Evolutionary conservation across 2,888 invertebrate species (phyloP).

Genomic region (Aphodius granarius): DNA sequence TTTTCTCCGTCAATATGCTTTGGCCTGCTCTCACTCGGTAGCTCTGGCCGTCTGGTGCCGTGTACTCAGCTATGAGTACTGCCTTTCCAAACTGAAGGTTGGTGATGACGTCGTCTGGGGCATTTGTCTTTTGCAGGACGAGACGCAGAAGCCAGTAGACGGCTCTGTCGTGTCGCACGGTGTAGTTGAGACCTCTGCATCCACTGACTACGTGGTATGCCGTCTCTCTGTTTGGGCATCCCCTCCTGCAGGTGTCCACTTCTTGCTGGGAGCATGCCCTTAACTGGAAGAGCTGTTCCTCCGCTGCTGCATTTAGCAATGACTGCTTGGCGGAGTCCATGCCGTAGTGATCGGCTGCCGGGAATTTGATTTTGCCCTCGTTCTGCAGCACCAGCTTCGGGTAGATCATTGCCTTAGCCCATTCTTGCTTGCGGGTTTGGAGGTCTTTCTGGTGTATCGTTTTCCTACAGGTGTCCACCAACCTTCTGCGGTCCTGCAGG

Average conservation of each 20-base stretch:
- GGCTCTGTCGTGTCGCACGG: slow-evolving; percentile 14
- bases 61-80: slow-evolving; percentile 3
- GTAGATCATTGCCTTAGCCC: slow-evolving; percentile 30
- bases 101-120: slow-evolving; percentile 14
- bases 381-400: slow-evolving; percentile 23
- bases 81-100: slow-evolving; percentile 27
- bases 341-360: slow-evolving; percentile 20
- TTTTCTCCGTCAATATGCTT: not conserved
- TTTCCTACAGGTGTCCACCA: too few species aligned
- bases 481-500: too few species aligned
- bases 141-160: slow-evolving; percentile 8
- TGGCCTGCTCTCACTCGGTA: not conserved
- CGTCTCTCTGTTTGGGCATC: slow-evolving; percentile 28
- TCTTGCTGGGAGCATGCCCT: too few species aligned
- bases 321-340: slow-evolving; percentile 27
- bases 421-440: slow-evolving; percentile 12
- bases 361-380: slow-evolving; percentile 19
- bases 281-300: slow-evolving; percentile 33
- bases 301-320: slow-evolving; percentile 31
- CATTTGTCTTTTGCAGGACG: slow-evolving; percentile 11
- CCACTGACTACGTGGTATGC: slow-evolving; percentile 33
- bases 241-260: slow-evolving; percentile 21
- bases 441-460: not conserved
- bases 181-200: slow-evolving; percentile 22
- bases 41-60: not conserved